Evolutionary conservation across 2,888 invertebrate species (phyloP), one percentile per base, ranked within the genome.

Genomic region (Nasonovia ribisnigri): DNA sequence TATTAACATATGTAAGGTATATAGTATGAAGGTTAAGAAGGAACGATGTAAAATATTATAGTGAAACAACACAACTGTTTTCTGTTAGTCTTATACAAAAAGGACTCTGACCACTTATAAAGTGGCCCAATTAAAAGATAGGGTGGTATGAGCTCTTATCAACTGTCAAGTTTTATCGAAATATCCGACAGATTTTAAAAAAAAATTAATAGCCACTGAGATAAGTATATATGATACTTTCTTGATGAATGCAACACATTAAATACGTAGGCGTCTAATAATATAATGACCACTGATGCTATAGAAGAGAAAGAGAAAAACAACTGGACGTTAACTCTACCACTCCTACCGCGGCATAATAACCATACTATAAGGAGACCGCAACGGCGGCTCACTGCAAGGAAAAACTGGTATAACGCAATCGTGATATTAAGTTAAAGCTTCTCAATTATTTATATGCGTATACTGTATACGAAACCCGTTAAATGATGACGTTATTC

Each of bases 251-350:
- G 48, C 20, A 88, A 67, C 42, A 88, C 29, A 87, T 92, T 36
- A 60, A 42, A 67, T 29, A 29, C 10, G 36, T 67, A 67, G 87
- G 60, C 60, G 48, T 67, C 36, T 48, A 57, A 89, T 57, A 88
- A 57, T 89, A 51, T 77, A 92, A 92, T 77, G 88, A 88, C 51
- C 24, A 43, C 24, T 42, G 36, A 77, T 36, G 20, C 20, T 77
- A 20, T 77, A 43, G 92, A 92, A 77, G 87, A 92, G 29, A 92
- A 88, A 77, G 88, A 88, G 0, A 88, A 51, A 48, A 92, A 92
- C 43, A 88, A 54, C 51, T 88, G 77, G 51, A 88, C 88, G n/a
- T 88, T 84, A 87, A 92, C 54, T 57, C 46, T 46, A 16, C 24
- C 43, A 13, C 46, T 36, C n/a, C 46, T 13, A 51, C n/a, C 77